These are phyloP conservation scores for Sebastes taczanowskii DNA, from an alignment of 2,797 vertebrate species.

Conservation along the genomic window DNA sequence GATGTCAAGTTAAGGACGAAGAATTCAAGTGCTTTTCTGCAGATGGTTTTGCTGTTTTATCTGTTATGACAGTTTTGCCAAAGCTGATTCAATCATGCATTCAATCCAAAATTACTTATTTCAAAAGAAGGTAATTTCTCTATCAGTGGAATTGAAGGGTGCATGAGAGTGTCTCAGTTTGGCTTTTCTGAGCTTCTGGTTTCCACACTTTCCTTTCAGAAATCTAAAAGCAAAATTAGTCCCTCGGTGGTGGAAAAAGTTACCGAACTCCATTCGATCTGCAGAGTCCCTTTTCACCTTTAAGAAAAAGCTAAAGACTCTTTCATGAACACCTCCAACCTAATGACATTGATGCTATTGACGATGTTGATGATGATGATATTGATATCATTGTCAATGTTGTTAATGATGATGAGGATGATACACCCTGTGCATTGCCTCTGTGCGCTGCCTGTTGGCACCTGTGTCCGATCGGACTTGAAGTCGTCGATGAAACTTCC, in stretches of 20 bases:
- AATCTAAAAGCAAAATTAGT: not conserved
- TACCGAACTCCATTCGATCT: too few relatives aligned
- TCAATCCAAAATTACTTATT: not conserved
- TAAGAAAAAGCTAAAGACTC: too few relatives aligned
- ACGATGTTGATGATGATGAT: too few relatives aligned
- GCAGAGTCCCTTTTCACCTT: too few relatives aligned
- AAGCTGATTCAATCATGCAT: not conserved
- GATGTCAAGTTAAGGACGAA: not conserved
- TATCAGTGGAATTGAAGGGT: not conserved
- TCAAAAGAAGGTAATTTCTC: not conserved
- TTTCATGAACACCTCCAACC: too few relatives aligned
- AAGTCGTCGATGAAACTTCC: fast-evolving
- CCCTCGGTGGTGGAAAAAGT: fast-evolving
- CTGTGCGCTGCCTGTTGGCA: too few relatives aligned
- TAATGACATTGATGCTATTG: too few relatives aligned
- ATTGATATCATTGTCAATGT: too few relatives aligned
- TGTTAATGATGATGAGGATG: too few relatives aligned
- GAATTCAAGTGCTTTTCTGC: not conserved
- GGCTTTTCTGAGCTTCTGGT: not conserved
- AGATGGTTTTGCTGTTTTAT: not conserved
- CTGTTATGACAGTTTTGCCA: conserved; percentile 4
- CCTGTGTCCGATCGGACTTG: too few relatives aligned
- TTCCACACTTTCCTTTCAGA: not conserved
- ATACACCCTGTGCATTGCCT: fast-evolving
- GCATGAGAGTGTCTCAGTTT: not conserved